Base-by-base conservation (phyloP, 2,113 vertebrate species). In the Scytalopus superciliaris region DNA sequence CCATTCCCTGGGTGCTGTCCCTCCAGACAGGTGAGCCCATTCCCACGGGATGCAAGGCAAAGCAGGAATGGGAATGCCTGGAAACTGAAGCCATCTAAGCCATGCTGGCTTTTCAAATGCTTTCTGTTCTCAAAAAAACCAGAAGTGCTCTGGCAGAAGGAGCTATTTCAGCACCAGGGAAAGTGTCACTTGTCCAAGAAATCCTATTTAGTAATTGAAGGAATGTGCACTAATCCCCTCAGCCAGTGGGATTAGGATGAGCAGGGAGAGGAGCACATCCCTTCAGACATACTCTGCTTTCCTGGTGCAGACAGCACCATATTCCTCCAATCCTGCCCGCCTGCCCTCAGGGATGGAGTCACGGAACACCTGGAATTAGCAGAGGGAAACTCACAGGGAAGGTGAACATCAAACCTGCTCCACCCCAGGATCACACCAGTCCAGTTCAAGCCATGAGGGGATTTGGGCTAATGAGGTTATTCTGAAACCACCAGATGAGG, bases 251-350 rank as follows among this genome's bases (percentile, higher is more conserved):
- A 44, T 44, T n/a, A n/a, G 6, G 40, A 23, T 3, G 42, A 33
- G 5, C 64, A n/a, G 18, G 11, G 59, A 60, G 21, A 16, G 42
- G 40, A 30, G 19, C 5, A 5, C 6, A 10, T 4, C 33, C 44
- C 55, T 10, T 13, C 22, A 18, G 2, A 14, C 14, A 14, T 1
- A 10, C 19, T 14, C 56, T 14, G n/a, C 18, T 3, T 28, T 2
- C 45, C 47, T 10, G 33, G 9, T 10, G 45, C 45, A 25, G 7
- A 24, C 50, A 53, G 55, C 28, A 53, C 18, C 21, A 0, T 0
- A 24, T 8, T 4, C 25, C 53, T 62, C 25, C 33, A 31, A 30
- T 14, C 40, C 39, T 30, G 12, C 30, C 76, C 44, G 4, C 17
- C 52, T 44, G 64, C 19, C 77, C 33, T 1, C 19, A 3, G 0